phyloP scores from a whole-genome alignment of 1,140 invertebrate genomes.

The Megathymus violae region DNA sequence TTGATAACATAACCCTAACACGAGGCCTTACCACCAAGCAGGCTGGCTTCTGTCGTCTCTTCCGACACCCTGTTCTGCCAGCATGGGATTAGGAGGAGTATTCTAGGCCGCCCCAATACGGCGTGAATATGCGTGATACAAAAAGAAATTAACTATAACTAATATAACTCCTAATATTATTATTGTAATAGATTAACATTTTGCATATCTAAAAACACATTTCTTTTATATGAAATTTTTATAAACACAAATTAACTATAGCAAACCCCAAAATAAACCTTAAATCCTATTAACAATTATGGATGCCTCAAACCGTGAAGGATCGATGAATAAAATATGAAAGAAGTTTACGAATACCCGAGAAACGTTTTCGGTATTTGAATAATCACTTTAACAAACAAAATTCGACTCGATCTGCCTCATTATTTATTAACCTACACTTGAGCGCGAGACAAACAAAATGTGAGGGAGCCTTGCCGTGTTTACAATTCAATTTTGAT shows the following conservation, averaged over 20 bases:
- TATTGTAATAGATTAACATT: not conserved
- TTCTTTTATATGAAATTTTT: not conserved
- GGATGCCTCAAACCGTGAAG: conserved; percentile 75
- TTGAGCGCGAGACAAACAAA: conserved; percentile 62
- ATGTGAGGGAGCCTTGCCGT: conserved; percentile 27
- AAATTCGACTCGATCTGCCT: conserved; percentile 74
- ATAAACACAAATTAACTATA: conserved; percentile 32
- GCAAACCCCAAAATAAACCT: conserved; percentile 35
- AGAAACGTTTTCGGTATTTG: conserved; percentile 82
- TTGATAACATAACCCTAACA: no score
- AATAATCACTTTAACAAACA: conserved; percentile 83
- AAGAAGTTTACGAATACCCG: conserved; percentile 77
- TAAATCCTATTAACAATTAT: conserved; percentile 70
- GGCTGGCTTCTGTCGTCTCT: no score
- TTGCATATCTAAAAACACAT: no score
- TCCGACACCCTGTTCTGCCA: no score
- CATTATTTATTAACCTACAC: conserved; percentile 82
- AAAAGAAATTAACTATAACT: no score
- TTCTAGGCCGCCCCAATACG: no score
- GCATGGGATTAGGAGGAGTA: no score
- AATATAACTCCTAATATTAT: not conserved
- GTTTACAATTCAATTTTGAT: conserved; percentile 15
- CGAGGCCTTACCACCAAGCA: no score
- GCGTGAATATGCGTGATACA: no score
- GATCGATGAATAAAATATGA: conserved; percentile 82